phyloP scores from a whole-genome alignment of 2,888 invertebrate species.

The Tetanocera ferruginea region DNA sequence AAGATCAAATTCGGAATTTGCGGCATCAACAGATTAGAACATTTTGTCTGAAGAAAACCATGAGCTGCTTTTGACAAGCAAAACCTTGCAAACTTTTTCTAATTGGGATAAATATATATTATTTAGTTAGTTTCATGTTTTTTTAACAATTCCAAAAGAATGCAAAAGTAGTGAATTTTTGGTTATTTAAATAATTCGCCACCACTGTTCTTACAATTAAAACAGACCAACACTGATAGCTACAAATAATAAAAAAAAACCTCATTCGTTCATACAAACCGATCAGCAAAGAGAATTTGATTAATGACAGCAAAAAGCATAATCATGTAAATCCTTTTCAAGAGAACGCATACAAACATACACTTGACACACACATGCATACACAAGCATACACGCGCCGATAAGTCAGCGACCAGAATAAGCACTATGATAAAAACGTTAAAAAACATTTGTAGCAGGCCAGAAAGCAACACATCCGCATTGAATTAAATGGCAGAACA shows the following conservation, averaged over 20 bases:
- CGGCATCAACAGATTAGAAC: too few species aligned
- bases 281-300: conserved; percentile 24
- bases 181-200: too few species aligned
- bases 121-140: too few species aligned
- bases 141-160: too few species aligned
- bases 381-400: background rate
- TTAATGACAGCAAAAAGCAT: conserved; percentile 31
- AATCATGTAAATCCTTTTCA: conserved; percentile 27
- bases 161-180: too few species aligned
- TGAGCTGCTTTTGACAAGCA: too few species aligned
- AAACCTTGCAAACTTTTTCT: too few species aligned
- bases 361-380: background rate
- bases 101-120: too few species aligned
- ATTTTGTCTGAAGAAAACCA: too few species aligned
- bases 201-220: too few species aligned
- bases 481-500: conserved; percentile 12
- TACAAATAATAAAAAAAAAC: background rate
- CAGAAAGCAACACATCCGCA: conserved; percentile 22
- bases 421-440: background rate
- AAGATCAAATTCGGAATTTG: too few species aligned
- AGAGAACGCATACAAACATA: background rate
- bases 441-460: conserved; percentile 4
- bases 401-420: background rate
- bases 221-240: too few species aligned
- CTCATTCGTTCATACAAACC: background rate